Conservation (phyloP, 1,140 invertebrate genomes). For the Luehdorfia chinensis region DNA sequence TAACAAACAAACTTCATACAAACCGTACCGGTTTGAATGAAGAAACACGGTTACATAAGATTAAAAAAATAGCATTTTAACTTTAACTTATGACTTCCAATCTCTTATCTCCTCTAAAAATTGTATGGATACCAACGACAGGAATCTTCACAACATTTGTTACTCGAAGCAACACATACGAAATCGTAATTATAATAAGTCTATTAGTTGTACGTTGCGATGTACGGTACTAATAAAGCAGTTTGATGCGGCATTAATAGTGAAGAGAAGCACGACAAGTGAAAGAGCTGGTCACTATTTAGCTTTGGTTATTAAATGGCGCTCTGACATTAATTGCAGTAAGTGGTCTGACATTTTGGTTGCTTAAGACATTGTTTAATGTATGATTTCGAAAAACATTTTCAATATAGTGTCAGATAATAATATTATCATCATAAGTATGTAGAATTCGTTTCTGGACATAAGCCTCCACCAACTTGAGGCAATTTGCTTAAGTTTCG, state of each 20-base stretch:
- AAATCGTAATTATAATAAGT: constrained; percentile 37
- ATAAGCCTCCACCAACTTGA: no score
- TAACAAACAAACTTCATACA: no score
- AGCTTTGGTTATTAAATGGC: constrained; percentile 13
- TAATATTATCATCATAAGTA: no score
- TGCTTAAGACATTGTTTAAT: constrained; percentile 2
- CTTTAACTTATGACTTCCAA: no score
- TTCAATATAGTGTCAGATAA: no score
- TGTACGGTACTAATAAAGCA: constrained; percentile 29
- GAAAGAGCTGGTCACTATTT: constrained; percentile 21
- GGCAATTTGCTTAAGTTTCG: no score
- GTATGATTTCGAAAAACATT: neutral
- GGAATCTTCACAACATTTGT: neutral
- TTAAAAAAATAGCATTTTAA: no score
- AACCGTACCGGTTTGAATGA: no score
- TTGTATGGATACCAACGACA: neutral
- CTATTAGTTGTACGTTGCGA: constrained; percentile 26
- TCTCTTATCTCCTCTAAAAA: no score
- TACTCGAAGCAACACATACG: constrained; percentile 24
- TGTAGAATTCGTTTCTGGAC: no score
- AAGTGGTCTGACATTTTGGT: constrained; percentile 11
- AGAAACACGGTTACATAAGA: no score
- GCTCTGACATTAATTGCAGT: constrained; percentile 14
- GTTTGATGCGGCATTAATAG: constrained; percentile 29
- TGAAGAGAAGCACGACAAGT: constrained; percentile 24